Conservation (phyloP, 2,797 vertebrate genomes). For the Lophius americanus region DNA sequence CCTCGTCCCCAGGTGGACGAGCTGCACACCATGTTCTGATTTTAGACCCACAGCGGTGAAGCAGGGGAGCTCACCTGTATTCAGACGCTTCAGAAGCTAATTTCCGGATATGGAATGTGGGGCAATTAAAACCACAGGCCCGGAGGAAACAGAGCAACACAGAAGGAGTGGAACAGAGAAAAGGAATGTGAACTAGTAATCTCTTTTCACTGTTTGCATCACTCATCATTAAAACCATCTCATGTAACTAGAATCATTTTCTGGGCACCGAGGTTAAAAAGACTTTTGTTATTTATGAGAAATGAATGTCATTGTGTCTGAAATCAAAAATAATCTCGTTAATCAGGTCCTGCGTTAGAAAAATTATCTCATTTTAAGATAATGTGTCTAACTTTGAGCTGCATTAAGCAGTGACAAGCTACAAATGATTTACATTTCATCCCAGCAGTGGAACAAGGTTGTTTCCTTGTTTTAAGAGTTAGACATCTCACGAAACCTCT, state of each 20-base stretch:
- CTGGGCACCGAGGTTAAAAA: neutral
- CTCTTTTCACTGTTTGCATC: conserved; percentile 5
- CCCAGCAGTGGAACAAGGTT: too few relatives aligned
- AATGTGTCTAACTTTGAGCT: too few relatives aligned
- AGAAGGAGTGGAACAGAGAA: conserved; percentile 22
- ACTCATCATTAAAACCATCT: neutral
- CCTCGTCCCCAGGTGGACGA: neutral
- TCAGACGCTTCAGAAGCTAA: conserved; percentile 43
- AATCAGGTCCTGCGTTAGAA: too few relatives aligned
- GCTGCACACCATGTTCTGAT: conserved; percentile 18
- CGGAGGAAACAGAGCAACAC: conserved; percentile 48
- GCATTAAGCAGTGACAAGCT: too few relatives aligned
- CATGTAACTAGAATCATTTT: neutral
- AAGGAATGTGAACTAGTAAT: conserved; percentile 14
- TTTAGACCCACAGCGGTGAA: conserved; percentile 31
- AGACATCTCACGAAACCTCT: too few relatives aligned
- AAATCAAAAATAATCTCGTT: too few relatives aligned
- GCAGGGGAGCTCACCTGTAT: conserved; percentile 54
- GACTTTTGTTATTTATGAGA: too few relatives aligned
- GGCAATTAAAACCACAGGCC: conserved; percentile 68
- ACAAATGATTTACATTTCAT: too few relatives aligned
- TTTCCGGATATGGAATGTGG: conserved; percentile 71
- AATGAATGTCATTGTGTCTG: too few relatives aligned
- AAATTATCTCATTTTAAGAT: too few relatives aligned
- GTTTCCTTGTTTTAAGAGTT: too few relatives aligned